Base-by-base conservation (phyloP, 2,797 vertebrate species). In the Pseudomugil gertrudae region DNA sequence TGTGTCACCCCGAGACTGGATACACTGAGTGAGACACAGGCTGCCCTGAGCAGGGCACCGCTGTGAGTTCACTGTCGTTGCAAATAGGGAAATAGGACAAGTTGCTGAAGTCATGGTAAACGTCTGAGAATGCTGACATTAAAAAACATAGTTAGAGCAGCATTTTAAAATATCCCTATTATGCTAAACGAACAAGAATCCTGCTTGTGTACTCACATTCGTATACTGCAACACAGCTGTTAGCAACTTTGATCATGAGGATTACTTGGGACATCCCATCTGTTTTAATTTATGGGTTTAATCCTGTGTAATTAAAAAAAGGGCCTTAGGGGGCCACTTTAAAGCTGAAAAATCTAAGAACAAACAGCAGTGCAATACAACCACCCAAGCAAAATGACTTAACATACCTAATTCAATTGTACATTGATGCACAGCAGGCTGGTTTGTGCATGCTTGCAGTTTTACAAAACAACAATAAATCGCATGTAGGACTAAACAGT, bases 1-100 rank as follows among this genome's bases (percentile, higher is more conserved):
- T 74, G 80, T 88, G 88, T 89, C 89, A 89, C 80, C 86, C 73
- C 57, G 63, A 86, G 78, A 83, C 83, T 79, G 70, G 83, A 87
- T 84, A 75, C 74, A 79, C 52, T 35, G 58, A 74, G 71, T 81
- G 84, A 87, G 78, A 83, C 88, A 84, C 43, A 51, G 74, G 32
- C 52, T 14, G 80, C 88, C 83, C 72, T 68, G 59, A 85, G 83
- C 84, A 35, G 62, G 56, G 75, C 75, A 78, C 86, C 79, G 72
- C 63, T 52, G 70, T 11, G 5, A 72, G 71, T 69, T 57, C 26
- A 58, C 76, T 74, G 86, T 80, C 81, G 74, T 59, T 7, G 15
- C 63, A 82, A 74, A 86, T 29, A 35, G 57, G 33, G 40, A 79
- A 84, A 89, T 58, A 72, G 76, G 85, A 72, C 84, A 80, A 73